These are phyloP conservation scores for Podarcis lilfordi DNA, from an alignment of 2,797 vertebrate species.

Conservation along the genomic window DNA sequence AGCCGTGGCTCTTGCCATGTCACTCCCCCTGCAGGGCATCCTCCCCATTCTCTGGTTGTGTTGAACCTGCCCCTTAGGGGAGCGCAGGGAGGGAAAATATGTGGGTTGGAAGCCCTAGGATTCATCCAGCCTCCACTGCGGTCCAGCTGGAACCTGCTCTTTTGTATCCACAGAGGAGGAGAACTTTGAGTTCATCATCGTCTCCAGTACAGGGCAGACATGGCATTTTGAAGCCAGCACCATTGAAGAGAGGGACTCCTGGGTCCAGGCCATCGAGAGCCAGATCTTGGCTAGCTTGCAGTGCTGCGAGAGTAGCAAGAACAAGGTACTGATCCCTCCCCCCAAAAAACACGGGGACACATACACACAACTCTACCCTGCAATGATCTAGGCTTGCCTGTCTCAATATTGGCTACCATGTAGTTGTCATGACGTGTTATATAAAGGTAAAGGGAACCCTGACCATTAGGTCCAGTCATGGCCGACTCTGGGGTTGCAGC, in stretches of 20 bases:
- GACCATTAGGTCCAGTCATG: too few species aligned
- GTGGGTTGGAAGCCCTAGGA: background rate
- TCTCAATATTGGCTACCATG: background rate
- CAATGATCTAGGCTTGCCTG: background rate
- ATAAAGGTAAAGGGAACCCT: too few species aligned
- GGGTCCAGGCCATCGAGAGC: conserved; percentile 95
- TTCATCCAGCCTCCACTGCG: background rate
- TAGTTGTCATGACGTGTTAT: background rate
- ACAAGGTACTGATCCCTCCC: conserved; percentile 81
- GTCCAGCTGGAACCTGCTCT: background rate
- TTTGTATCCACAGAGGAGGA: conserved; percentile 85
- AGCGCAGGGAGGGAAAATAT: background rate
- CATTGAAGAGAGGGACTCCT: conserved; percentile 92
- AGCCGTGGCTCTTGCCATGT: background rate
- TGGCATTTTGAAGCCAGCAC: conserved; percentile 96
- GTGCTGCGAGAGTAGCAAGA: conserved; percentile 94
- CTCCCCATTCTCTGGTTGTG: background rate
- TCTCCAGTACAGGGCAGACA: conserved; percentile 94
- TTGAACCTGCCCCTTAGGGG: conserved; percentile 4
- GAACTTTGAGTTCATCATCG: conserved; percentile 94
- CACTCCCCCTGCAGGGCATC: background rate
- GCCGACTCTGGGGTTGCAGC: too few species aligned
- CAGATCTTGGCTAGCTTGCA: conserved; percentile 97
- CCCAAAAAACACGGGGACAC: too few species aligned
- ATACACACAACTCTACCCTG: background rate